Conservation (phyloP, 1,140 invertebrate genomes). For the Zaprionus inermis region DNA sequence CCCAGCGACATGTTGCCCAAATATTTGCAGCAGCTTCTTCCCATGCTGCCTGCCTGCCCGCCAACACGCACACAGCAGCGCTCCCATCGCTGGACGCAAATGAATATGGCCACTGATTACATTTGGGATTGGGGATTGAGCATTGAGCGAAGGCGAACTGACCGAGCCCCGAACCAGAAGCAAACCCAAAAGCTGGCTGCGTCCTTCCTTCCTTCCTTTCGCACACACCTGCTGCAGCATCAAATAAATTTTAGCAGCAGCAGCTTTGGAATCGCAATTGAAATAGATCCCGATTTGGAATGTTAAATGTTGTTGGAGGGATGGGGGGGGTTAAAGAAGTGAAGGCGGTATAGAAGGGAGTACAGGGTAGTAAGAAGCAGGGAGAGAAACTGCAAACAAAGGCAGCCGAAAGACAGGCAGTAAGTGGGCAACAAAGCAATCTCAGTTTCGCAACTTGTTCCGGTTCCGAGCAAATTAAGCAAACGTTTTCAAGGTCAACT, state of each 20-base stretch:
- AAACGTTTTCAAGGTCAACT: not conserved
- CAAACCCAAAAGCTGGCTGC: not conserved
- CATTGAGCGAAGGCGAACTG: not conserved
- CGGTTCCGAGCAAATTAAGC: not conserved
- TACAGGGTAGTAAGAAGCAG: not conserved
- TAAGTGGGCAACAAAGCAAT: not conserved
- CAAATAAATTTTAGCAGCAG: constrained; percentile 6
- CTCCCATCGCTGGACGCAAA: constrained; percentile 15
- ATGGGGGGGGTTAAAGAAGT: not conserved
- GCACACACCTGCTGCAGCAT: not conserved
- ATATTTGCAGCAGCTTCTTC: constrained; percentile 30
- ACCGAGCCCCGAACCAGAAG: not conserved
- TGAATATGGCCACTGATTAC: constrained; percentile 40
- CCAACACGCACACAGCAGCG: too few relatives aligned
- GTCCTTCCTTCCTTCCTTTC: not conserved
- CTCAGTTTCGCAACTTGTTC: not conserved
- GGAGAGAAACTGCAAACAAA: not conserved
- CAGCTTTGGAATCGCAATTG: constrained; percentile 7
- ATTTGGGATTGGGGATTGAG: constrained; percentile 28
- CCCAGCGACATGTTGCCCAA: constrained; percentile 46
- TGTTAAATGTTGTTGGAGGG: not conserved
- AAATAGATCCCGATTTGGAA: constrained; percentile 5
- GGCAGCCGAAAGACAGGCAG: not conserved
- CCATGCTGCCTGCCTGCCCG: not conserved
- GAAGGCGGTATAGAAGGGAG: too few relatives aligned